Evolutionary conservation across 2,888 invertebrate species (phyloP), one percentile per base, ranked within the genome.

Genomic region (Andrena marginata): DNA sequence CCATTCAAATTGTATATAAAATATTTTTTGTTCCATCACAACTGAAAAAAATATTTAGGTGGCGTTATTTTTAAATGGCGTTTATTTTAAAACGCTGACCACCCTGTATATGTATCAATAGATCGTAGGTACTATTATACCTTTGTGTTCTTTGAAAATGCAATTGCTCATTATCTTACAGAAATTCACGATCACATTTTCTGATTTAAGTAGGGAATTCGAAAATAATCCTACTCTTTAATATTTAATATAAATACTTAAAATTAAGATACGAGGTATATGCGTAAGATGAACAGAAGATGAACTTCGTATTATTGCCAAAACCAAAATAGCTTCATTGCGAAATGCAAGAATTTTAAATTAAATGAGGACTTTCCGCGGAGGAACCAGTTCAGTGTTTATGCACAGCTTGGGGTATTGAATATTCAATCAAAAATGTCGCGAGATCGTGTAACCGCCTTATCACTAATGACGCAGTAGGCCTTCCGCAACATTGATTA

Each of bases 381-480:
- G 5, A 16, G 42, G 42, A 42, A 42, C 42, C 42, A 42, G 42
- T 42, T 42, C 16, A 16, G 42, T 42, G 42, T 42, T 42, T 16
- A 42, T 5, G 16, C 16, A 42, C 5, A 42, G 16, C 42, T 42
- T 1, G 16, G 16, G 4, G 16, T 16, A 16, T 42, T 42, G 4
- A 16, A 83, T 75, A 84, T 73, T 64, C 78, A 42, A 76, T 86
- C 62, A 48, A 29, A 60, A 80, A 80, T 67, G 76, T 72, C 70
- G 67, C 5, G 48, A 23, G 54, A 16, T 5, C 42, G 42, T 16
- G 42, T 42, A 42, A 16, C 16, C 72, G 23, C 35, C 59, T 72
- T 79, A 80, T 86, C 77, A 31, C 29, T 49, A 23, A n/a, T 49
- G 63, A 56, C 23, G 67, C 77, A 86, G 78, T 10, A 20, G 67